Percentiles rank a stretch among this genome's conserved stretches.
phyloP scores from a whole-genome alignment of 2,113 vertebrate genomes.

The Calypte anna region DNA sequence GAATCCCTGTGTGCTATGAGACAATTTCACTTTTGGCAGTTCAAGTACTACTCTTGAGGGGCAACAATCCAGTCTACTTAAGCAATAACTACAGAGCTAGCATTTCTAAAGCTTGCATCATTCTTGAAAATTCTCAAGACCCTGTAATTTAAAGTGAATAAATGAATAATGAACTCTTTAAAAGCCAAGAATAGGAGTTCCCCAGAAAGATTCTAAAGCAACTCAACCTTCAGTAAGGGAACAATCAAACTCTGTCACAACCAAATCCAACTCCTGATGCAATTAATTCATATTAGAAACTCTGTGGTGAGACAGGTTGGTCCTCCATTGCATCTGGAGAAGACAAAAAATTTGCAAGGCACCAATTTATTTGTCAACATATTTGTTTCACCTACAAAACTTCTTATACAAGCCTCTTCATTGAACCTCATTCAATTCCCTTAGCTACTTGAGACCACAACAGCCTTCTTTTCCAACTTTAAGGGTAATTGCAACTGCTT shows the following conservation, averaged over 20 bases:
- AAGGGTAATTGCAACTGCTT: neutral
- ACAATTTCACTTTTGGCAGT: neutral
- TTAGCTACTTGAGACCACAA: neutral
- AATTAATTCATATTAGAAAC: neutral
- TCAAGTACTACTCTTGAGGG: neutral
- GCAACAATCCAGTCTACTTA: neutral
- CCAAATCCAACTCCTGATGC: neutral
- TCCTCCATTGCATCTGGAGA: neutral
- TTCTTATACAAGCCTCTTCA: neutral
- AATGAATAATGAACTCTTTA: neutral
- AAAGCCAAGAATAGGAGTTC: neutral
- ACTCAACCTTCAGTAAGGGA: neutral
- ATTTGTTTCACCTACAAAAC: neutral
- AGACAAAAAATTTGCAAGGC: neutral
- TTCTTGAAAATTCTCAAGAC: neutral
- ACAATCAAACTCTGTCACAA: neutral
- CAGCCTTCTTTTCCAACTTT: neutral
- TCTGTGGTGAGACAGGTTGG: neutral
- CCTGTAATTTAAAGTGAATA: neutral
- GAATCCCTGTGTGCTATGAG: neutral
- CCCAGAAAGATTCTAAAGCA: neutral
- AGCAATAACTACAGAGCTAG: neutral
- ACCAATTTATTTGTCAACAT: neutral
- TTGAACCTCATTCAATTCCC: neutral
- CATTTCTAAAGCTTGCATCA: slow-evolving; percentile 9